phyloP scores from a whole-genome alignment of 2,888 invertebrate genomes.

The Eupithecia tripunctaria region DNA sequence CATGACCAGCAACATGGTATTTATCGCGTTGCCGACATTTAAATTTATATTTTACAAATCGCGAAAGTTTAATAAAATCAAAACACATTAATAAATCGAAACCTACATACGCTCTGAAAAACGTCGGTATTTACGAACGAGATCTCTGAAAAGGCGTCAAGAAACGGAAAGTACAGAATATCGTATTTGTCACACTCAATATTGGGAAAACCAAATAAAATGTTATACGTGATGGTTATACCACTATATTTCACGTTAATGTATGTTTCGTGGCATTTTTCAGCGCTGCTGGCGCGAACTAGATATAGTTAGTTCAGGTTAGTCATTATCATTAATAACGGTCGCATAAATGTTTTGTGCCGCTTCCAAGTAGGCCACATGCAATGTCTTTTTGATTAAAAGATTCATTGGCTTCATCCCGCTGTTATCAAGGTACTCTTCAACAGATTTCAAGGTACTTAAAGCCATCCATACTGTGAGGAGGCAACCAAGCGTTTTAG shows the following conservation, averaged over 20 bases:
- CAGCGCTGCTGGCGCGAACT: not conserved
- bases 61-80: not conserved
- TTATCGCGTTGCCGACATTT: not conserved
- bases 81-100: not conserved
- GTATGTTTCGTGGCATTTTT: not conserved
- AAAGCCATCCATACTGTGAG: too few species aligned
- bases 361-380: not conserved
- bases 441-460: not conserved
- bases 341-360: not conserved
- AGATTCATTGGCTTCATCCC: not conserved
- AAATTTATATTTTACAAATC: not conserved
- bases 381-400: not conserved
- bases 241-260: not conserved
- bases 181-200: not conserved
- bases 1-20: not conserved
- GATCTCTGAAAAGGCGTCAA: not conserved
- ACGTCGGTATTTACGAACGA: not conserved
- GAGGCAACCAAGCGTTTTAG: too few species aligned
- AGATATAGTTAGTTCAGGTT: not conserved
- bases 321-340: slow-evolving; percentile 9
- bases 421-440: not conserved
- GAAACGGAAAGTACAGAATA: not conserved
- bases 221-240: too few species aligned
- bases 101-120: not conserved
- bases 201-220: not conserved